These are phyloP conservation scores for Miltochrista miniata DNA, from an alignment of 2,888 invertebrate species.

Conservation along the genomic window DNA sequence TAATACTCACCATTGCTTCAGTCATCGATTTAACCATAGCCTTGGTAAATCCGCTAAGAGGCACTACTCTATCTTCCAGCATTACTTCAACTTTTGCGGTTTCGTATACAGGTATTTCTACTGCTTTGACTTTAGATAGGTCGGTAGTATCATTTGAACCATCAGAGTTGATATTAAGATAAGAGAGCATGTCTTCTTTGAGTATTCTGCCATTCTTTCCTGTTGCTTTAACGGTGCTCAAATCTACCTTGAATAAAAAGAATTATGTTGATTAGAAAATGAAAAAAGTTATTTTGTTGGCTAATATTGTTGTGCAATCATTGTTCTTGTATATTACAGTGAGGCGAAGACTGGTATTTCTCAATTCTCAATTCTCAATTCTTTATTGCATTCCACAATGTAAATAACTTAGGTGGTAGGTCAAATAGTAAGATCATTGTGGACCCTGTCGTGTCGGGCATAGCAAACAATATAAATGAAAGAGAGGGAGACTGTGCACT, in stretches of 20 bases:
- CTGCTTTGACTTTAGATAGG: conserved; percentile 41
- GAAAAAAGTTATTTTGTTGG: background rate
- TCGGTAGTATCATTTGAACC: conserved; percentile 73
- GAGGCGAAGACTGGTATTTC: too few relatives aligned
- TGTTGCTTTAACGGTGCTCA: conserved; percentile 88
- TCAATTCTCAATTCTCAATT: too few relatives aligned
- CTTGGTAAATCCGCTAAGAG: conserved; percentile 92
- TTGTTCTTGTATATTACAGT: too few relatives aligned
- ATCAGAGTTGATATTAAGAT: conserved; percentile 83
- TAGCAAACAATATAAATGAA: too few relatives aligned
- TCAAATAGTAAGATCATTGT: too few relatives aligned
- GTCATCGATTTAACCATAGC: conserved; percentile 99
- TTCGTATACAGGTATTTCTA: conserved; percentile 44
- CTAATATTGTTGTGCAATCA: too few relatives aligned
- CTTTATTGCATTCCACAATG: too few relatives aligned
- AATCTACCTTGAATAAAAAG: conserved; percentile 79
- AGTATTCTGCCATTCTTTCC: conserved; percentile 96
- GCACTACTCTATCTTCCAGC: conserved; percentile 82
- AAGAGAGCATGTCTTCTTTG: conserved; percentile 95
- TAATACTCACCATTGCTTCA: conserved; percentile 34
- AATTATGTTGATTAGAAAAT: conserved; percentile 30
- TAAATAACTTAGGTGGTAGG: too few relatives aligned
- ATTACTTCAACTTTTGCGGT: conserved; percentile 54
- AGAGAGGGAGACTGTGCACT: too few relatives aligned
- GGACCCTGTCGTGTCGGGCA: too few relatives aligned